phyloP scores from a whole-genome alignment of 1,140 invertebrate species.

The Eumeta japonica region DNA sequence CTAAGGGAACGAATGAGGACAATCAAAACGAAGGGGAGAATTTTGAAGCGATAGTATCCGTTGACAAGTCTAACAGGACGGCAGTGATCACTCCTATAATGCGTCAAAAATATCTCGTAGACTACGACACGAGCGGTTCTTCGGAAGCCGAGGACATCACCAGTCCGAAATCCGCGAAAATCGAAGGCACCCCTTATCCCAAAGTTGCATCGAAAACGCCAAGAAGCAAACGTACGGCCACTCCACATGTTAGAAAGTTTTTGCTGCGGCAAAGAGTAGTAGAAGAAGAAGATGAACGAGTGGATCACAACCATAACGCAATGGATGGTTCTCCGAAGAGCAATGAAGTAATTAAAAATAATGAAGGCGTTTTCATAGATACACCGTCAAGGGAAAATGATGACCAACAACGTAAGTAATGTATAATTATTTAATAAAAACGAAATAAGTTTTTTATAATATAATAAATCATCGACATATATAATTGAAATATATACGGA shows the following conservation, averaged over 20 bases:
- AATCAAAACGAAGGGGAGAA: conserved; percentile 27
- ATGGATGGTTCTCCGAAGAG: conserved; percentile 16
- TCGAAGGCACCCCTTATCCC: conserved; percentile 25
- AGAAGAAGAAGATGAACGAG: conserved; percentile 28
- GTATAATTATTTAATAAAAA: too few relatives aligned
- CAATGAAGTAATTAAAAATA: too few relatives aligned
- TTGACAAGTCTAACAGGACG: conserved; percentile 36
- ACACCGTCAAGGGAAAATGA: too few relatives aligned
- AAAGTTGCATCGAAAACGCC: conserved; percentile 9
- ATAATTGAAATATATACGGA: too few relatives aligned
- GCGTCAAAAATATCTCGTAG: conserved; percentile 33
- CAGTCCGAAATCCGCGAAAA: conserved; percentile 11
- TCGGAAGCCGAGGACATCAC: conserved; percentile 28
- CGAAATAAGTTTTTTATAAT: too few relatives aligned
- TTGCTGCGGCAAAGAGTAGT: conserved; percentile 28
- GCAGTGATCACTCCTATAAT: conserved; percentile 42
- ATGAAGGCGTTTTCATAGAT: too few relatives aligned
- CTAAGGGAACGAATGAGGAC: neutral
- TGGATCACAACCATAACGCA: conserved; percentile 18
- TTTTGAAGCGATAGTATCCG: conserved; percentile 31
- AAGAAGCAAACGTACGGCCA: neutral
- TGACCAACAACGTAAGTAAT: too few relatives aligned
- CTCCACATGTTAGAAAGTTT: conserved; percentile 4
- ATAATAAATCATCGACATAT: too few relatives aligned
- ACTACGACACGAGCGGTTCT: conserved; percentile 41